These are phyloP conservation scores for Chitala chitala DNA, from an alignment of 2,113 vertebrate genomes.

Conservation along the genomic window DNA sequence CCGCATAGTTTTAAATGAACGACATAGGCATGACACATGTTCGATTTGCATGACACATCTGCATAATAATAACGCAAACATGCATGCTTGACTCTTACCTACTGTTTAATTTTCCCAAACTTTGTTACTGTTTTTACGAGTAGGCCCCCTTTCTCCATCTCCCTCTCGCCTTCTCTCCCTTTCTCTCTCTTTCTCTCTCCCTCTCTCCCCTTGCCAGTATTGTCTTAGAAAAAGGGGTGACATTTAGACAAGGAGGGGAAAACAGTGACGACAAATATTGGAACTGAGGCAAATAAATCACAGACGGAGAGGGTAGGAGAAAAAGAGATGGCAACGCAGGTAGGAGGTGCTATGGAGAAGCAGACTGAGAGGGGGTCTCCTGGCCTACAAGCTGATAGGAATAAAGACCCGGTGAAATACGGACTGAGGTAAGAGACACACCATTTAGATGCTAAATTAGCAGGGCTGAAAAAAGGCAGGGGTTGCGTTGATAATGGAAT, in stretches of 20 bases:
- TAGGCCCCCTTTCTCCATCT: constrained; percentile 35
- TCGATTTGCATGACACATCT: not conserved
- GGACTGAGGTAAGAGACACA: constrained; percentile 2
- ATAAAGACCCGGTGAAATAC: not conserved
- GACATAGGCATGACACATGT: not conserved
- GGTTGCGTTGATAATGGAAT: not conserved
- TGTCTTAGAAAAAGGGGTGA: constrained; percentile 73
- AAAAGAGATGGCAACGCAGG: constrained; percentile 24
- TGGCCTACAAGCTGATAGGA: not conserved
- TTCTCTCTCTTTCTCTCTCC: constrained; percentile 54
- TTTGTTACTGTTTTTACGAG: constrained; percentile 73
- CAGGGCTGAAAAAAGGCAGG: not conserved
- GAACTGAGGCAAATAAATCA: constrained; percentile 73
- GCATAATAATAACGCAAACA: constrained; percentile 17
- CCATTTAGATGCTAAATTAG: constrained; percentile 2
- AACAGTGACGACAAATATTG: constrained; percentile 73
- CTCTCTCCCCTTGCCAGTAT: constrained; percentile 58
- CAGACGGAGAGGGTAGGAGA: constrained; percentile 28
- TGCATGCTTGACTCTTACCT: constrained; percentile 56
- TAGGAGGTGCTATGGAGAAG: constrained; percentile 16
- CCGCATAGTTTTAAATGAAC: not conserved
- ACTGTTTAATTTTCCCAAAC: constrained; percentile 79
- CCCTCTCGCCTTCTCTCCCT: constrained; percentile 48
- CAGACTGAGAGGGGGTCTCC: not conserved
- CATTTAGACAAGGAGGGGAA: constrained; percentile 73